Conservation (phyloP, 2,888 invertebrate species). For the Aethes cnicana region DNA sequence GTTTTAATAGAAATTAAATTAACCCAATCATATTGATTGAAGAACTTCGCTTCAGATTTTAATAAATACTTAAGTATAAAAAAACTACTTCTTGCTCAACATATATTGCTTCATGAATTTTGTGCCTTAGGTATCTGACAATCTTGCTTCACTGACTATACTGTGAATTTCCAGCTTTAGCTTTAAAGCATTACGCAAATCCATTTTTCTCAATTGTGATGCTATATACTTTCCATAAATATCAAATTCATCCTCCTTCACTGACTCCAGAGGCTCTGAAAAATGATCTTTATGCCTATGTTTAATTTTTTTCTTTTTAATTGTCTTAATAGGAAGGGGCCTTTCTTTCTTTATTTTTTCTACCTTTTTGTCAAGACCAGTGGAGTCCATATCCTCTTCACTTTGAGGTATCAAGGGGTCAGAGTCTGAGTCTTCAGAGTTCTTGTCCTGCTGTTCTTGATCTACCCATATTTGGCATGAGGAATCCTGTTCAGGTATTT, state of each 20-base stretch:
- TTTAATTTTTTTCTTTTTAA: slow-evolving; percentile 57
- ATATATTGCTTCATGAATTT: too few relatives aligned
- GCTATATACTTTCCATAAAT: slow-evolving; percentile 66
- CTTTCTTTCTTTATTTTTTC: slow-evolving; percentile 45
- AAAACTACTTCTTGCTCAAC: too few relatives aligned
- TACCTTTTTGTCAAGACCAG: slow-evolving; percentile 38
- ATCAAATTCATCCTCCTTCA: slow-evolving; percentile 64
- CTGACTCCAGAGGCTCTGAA: slow-evolving; percentile 32
- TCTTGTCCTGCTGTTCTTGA: slow-evolving; percentile 46
- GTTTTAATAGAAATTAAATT: too few relatives aligned
- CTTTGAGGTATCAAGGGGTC: slow-evolving; percentile 56
- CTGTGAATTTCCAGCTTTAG: slow-evolving; percentile 60
- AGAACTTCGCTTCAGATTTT: too few relatives aligned
- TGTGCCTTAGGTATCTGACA: slow-evolving; percentile 51
- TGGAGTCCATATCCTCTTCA: slow-evolving; percentile 54
- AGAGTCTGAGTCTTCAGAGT: slow-evolving; percentile 49
- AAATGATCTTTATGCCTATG: slow-evolving; percentile 43
- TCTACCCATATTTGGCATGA: slow-evolving; percentile 61
- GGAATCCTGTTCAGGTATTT: slow-evolving; percentile 54
- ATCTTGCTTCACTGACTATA: slow-evolving; percentile 58
- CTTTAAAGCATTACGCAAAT: slow-evolving; percentile 53
- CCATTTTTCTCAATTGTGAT: slow-evolving; percentile 58
- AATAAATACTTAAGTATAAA: background rate
- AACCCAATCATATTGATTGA: too few relatives aligned
- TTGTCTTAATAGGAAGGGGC: slow-evolving; percentile 43